Percentiles rank a stretch among this genome's conserved stretches.
These are phyloP conservation scores for Philantomba maxwellii DNA, from an alignment of 2,113 vertebrate species.

Conservation along the genomic window DNA sequence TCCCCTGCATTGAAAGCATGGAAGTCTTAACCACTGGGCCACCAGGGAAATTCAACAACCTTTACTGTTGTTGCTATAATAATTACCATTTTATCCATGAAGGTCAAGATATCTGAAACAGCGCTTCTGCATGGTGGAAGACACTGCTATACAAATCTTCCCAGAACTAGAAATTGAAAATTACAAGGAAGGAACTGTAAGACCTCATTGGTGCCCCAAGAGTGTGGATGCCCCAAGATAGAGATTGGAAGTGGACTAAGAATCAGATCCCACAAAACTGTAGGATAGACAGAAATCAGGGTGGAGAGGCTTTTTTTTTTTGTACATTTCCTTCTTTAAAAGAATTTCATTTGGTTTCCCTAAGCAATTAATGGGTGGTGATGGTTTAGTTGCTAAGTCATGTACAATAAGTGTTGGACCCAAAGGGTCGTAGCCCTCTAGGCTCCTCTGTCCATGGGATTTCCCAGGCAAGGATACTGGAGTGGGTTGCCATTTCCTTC, in stretches of 20 bases:
- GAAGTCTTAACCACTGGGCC: not conserved
- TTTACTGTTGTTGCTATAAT: not conserved
- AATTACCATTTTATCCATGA: not conserved
- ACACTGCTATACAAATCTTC: not conserved
- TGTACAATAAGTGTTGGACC: not conserved
- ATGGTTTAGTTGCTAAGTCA: not conserved
- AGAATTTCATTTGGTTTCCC: not conserved
- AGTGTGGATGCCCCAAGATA: not conserved
- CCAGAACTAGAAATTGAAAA: not conserved
- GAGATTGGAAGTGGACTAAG: not conserved
- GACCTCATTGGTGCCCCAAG: accelerated
- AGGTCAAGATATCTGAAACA: not conserved
- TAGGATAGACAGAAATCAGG: not conserved
- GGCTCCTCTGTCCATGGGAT: not conserved
- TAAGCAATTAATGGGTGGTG: not conserved
- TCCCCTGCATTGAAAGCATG: not conserved
- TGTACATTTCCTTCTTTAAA: not conserved
- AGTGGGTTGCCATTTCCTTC: not conserved
- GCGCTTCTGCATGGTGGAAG: not conserved
- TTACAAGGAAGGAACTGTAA: not conserved
- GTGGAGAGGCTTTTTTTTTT: not conserved
- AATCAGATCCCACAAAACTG: not conserved
- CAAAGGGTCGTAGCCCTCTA: not conserved
- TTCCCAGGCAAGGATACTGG: not conserved
- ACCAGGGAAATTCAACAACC: not conserved